These are phyloP conservation scores for Piezodorus guildinii DNA, from an alignment of 1,140 invertebrate species.

Conservation along the genomic window DNA sequence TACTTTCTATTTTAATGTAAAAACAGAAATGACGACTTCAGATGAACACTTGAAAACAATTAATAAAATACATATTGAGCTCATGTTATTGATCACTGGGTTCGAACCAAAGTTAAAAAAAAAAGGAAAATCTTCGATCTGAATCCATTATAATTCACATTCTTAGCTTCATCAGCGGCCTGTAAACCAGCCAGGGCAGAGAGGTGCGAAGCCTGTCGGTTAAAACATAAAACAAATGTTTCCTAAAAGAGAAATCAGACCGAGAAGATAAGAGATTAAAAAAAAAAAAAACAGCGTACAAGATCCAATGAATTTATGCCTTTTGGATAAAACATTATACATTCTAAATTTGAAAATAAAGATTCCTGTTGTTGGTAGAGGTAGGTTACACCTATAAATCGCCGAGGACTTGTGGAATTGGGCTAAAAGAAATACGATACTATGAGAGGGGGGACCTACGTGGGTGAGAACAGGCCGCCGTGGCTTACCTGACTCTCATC, in stretches of 20 bases:
- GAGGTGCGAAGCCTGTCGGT: neutral
- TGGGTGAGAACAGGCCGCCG: neutral
- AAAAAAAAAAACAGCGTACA: neutral
- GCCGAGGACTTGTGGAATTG: neutral
- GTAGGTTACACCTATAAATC: neutral
- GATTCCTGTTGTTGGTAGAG: neutral
- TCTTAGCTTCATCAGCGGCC: neutral
- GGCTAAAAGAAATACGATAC: conserved; percentile 7
- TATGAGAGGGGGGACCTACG: neutral
- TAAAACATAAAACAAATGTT: neutral
- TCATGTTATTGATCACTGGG: too few species aligned
- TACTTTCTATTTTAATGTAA: too few species aligned
- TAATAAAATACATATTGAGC: too few species aligned
- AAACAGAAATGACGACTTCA: too few species aligned
- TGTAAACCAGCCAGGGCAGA: neutral
- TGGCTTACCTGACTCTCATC: too few species aligned
- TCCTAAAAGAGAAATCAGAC: neutral
- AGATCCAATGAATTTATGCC: conserved; percentile 2
- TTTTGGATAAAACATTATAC: conserved; percentile 7
- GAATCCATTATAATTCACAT: too few species aligned
- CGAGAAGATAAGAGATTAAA: neutral
- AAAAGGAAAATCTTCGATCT: too few species aligned
- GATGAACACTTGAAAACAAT: too few species aligned
- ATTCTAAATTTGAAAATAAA: conserved; percentile 6
- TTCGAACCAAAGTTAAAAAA: too few species aligned